A percentile compares a stretch with the other conserved stretches of the same genome.
Conservation (phyloP, 2,888 invertebrate species). For the Alloplasta piceator region DNA sequence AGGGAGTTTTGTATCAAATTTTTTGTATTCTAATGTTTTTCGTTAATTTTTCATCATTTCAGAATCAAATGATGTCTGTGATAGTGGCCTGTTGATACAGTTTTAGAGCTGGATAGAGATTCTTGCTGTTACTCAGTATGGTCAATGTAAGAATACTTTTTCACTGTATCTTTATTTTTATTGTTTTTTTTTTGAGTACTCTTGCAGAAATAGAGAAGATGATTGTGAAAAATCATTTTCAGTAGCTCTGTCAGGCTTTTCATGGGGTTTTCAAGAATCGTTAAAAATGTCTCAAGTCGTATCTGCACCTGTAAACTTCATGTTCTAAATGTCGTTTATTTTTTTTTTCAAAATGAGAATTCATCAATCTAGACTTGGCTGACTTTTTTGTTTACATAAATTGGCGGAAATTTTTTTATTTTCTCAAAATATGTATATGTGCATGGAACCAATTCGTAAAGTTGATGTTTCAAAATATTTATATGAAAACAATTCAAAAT, state of each 20-base stretch:
- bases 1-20: background rate
- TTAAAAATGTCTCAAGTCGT: no score
- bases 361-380: no score
- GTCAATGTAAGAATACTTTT: slow-evolving; percentile 51
- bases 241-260: no score
- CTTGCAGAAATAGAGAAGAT: background rate
- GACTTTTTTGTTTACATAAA: no score
- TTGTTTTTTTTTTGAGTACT: background rate
- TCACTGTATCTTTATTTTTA: background rate
- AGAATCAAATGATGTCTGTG: background rate
- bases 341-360: no score
- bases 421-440: no score
- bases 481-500: no score
- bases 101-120: slow-evolving; percentile 2
- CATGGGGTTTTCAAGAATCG: no score
- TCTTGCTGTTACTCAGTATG: slow-evolving; percentile 21
- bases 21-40: background rate
- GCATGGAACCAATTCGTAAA: no score
- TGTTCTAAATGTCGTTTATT: background rate
- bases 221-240: background rate
- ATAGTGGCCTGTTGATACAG: background rate
- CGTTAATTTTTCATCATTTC: background rate
- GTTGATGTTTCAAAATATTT: no score
- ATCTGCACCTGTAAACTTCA: background rate
- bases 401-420: no score